phyloP scores from a whole-genome alignment of 2,888 invertebrate species.

The Cephus sareptanus region DNA sequence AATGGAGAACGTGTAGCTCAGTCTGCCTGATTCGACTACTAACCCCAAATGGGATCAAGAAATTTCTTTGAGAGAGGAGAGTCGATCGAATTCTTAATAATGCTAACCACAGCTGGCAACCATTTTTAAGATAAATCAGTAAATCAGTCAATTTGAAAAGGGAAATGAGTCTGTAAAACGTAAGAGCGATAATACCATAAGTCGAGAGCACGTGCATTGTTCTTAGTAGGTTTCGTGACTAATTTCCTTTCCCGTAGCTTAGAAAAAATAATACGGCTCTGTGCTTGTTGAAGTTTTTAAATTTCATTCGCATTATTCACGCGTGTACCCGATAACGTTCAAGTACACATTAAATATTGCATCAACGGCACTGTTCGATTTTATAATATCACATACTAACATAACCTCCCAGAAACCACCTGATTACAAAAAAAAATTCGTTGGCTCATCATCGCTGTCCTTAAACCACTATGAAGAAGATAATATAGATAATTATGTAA shows the following conservation, averaged over 20 bases:
- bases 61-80: neutral
- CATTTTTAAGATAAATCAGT: neutral
- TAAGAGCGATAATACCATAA: neutral
- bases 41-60: conserved; percentile 1
- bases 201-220: neutral
- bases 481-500: neutral
- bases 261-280: neutral
- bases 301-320: neutral
- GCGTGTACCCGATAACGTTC: neutral
- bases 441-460: neutral
- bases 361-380: neutral
- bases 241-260: neutral
- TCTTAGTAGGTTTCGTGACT: neutral
- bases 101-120: neutral
- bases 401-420: neutral
- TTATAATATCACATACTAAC: neutral
- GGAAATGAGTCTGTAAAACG: neutral
- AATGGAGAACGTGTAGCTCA: neutral
- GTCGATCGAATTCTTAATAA: neutral
- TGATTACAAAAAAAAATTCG: neutral
- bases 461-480: neutral
- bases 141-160: neutral
- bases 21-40: neutral
- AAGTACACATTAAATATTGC: neutral
- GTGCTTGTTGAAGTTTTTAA: neutral